Conservation (phyloP, 2,113 vertebrate genomes). For the Megaceryle torquata region DNA sequence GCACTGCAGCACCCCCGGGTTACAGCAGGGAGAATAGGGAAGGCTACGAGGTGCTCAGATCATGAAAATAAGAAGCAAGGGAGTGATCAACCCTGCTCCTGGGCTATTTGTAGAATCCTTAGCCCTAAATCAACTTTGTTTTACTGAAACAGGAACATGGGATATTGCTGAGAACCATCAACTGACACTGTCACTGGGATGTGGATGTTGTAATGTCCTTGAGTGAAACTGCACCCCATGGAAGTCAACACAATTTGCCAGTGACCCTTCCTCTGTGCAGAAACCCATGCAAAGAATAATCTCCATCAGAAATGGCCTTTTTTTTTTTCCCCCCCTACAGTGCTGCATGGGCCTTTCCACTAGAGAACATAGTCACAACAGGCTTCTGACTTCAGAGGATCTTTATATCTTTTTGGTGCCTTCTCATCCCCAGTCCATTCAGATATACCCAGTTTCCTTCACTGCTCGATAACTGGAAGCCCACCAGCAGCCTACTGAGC, state of each 20-base stretch:
- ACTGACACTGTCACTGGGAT: neutral
- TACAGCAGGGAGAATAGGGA: neutral
- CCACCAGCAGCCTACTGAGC: neutral
- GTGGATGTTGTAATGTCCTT: neutral
- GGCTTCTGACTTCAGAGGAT: neutral
- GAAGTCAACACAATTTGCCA: neutral
- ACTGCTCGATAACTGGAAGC: neutral
- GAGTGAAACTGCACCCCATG: neutral
- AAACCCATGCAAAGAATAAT: neutral
- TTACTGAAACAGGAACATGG: neutral
- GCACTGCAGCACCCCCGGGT: neutral
- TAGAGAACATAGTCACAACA: neutral
- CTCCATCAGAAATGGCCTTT: neutral
- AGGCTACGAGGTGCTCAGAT: neutral
- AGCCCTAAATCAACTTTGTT: neutral
- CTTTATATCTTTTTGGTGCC: neutral
- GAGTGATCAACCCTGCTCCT: neutral
- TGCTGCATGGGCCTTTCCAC: neutral
- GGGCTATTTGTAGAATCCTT: neutral
- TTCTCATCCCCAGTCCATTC: neutral
- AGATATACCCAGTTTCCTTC: neutral
- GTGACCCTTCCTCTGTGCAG: neutral
- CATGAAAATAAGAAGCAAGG: neutral
- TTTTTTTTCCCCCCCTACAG: neutral
- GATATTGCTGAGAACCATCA: neutral